These are phyloP conservation scores for Epinotia ramella DNA, from an alignment of 2,888 invertebrate species.

Conservation along the genomic window DNA sequence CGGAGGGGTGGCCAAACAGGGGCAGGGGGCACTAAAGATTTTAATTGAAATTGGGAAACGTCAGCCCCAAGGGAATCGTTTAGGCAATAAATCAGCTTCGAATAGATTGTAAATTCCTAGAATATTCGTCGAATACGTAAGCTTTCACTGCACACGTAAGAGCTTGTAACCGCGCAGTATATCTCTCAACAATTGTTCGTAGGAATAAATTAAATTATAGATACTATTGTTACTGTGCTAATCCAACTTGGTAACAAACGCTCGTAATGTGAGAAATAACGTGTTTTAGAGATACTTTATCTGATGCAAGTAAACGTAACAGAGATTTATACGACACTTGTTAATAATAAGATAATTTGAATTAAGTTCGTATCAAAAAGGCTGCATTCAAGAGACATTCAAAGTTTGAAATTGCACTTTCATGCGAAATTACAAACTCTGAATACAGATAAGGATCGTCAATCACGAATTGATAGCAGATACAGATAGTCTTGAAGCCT, in stretches of 20 bases:
- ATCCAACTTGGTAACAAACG: conserved; percentile 43
- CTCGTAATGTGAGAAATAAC: conserved; percentile 41
- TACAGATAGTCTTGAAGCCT: conserved; percentile 28
- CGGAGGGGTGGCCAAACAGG: conserved; percentile 20
- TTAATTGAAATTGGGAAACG: conserved; percentile 27
- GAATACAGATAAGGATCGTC: conserved; percentile 37
- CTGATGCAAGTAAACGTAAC: conserved; percentile 35
- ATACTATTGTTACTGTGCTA: conserved; percentile 51
- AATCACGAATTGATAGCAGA: conserved; percentile 37
- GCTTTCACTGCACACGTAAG: conserved; percentile 47
- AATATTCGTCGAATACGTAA: conserved; percentile 26
- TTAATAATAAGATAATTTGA: conserved; percentile 36
- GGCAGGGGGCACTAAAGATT: conserved; percentile 2
- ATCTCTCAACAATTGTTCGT: conserved; percentile 52
- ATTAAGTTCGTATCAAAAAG: conserved; percentile 27
- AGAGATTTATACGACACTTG: conserved; percentile 33
- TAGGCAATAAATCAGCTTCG: conserved; percentile 20
- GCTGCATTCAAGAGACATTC: conserved; percentile 6
- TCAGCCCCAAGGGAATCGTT: conserved; percentile 20
- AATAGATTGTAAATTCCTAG: conserved; percentile 29
- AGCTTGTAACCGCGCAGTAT: conserved; percentile 51
- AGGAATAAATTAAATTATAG: conserved; percentile 56
- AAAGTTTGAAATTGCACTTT: conserved; percentile 28
- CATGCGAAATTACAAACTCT: conserved; percentile 1
- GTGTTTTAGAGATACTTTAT: conserved; percentile 36